A percentile compares a stretch with the other conserved stretches of the same genome.
phyloP scores from a whole-genome alignment of 2,888 invertebrate species.

The Platycnemis pennipes region DNA sequence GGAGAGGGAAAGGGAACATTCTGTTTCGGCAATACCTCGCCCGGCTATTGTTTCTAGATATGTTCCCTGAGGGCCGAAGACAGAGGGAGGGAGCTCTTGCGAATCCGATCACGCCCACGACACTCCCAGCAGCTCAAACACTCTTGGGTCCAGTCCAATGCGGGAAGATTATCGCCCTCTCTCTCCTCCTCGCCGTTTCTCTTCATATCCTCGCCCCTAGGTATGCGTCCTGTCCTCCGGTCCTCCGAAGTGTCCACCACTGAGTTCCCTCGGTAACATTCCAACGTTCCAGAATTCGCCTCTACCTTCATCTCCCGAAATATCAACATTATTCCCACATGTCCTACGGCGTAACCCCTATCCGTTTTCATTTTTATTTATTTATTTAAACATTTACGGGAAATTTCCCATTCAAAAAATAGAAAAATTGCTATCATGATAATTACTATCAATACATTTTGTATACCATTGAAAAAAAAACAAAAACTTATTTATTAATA shows the following conservation, averaged over 20 bases:
- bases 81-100: not conserved
- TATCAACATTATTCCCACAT: too few relatives aligned
- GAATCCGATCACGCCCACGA: conserved; percentile 17
- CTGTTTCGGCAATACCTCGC: not conserved
- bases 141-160: not conserved
- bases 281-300: not conserved
- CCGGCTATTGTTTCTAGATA: too few relatives aligned
- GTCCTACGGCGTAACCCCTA: too few relatives aligned
- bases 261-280: not conserved
- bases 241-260: not conserved
- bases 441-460: too few relatives aligned
- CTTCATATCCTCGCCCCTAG: not conserved
- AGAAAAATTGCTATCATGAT: too few relatives aligned
- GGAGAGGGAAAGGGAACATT: too few relatives aligned
- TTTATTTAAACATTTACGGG: too few relatives aligned
- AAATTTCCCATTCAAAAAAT: too few relatives aligned
- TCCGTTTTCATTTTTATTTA: too few relatives aligned
- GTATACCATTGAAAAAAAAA: too few relatives aligned
- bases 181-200: not conserved
- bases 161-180: not conserved
- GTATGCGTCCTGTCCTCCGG: not conserved
- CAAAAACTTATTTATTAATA: too few relatives aligned
- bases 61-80: not conserved
- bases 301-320: too few relatives aligned
- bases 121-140: not conserved